These are phyloP conservation scores for Caenorhabditis latens DNA, from an alignment of 1,140 invertebrate genomes.

Conservation along the genomic window DNA sequence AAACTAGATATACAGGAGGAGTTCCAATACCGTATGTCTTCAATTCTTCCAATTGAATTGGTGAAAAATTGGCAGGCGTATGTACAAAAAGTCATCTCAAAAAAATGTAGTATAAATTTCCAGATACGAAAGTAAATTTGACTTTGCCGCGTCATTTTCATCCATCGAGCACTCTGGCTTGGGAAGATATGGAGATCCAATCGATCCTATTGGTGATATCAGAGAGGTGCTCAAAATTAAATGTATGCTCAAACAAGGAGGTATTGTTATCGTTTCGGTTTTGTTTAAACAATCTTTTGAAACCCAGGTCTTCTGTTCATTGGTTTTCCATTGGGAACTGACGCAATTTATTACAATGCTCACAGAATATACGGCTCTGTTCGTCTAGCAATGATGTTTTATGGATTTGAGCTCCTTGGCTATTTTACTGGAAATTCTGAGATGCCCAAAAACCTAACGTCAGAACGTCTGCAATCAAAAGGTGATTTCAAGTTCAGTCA, in stretches of 20 bases:
- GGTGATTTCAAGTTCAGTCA: not conserved
- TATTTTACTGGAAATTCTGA: not conserved
- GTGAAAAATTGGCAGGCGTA: constrained; percentile 6
- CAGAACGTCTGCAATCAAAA: not conserved
- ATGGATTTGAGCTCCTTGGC: not conserved
- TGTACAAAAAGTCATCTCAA: no score
- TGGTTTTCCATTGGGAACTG: constrained; percentile 42
- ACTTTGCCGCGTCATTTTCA: constrained; percentile 44
- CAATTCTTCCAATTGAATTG: constrained; percentile 4
- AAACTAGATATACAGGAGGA: constrained; percentile 4
- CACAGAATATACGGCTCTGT: constrained; percentile 51
- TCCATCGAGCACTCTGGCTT: constrained; percentile 56
- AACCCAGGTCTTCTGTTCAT: constrained; percentile 9
- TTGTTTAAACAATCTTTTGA: not conserved
- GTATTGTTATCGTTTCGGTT: not conserved
- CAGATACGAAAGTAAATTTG: constrained; percentile 41
- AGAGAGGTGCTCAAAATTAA: constrained; percentile 42
- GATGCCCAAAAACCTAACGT: not conserved
- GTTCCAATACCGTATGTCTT: not conserved
- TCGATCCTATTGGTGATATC: constrained; percentile 53
- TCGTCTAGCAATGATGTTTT: constrained; percentile 36
- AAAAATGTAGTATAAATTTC: no score
- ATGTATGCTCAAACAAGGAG: constrained; percentile 58
- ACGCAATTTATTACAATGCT: constrained; percentile 47
- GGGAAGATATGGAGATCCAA: constrained; percentile 50